A percentile compares a stretch with the other conserved stretches of the same genome.
These are phyloP conservation scores for Clepsis dumicolana DNA, from an alignment of 2,888 invertebrate species.

Conservation along the genomic window DNA sequence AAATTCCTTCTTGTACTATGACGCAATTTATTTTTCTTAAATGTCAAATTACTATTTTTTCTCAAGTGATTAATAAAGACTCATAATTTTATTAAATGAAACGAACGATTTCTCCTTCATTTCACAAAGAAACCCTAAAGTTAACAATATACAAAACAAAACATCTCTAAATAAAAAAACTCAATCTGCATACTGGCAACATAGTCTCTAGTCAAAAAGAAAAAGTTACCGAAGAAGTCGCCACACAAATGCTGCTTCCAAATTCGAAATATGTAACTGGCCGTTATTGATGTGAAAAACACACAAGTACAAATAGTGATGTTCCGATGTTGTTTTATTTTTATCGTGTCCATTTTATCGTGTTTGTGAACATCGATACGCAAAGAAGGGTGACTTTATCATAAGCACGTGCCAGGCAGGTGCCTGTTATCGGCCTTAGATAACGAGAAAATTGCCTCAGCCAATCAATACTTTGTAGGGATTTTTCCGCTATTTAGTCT, in stretches of 20 bases:
- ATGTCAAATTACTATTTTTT: too few species aligned
- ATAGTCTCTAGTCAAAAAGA: neutral
- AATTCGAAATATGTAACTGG: neutral
- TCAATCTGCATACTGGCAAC: neutral
- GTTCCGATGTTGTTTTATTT: neutral
- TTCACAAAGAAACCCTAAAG: too few species aligned
- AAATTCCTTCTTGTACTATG: too few species aligned
- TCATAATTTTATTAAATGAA: too few species aligned
- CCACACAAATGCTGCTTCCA: neutral
- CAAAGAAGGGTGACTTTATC: constrained; percentile 77
- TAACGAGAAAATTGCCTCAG: constrained; percentile 74
- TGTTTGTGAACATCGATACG: constrained; percentile 61
- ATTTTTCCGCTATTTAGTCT: constrained; percentile 36
- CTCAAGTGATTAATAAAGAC: too few species aligned
- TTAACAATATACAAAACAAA: too few species aligned
- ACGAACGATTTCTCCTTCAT: too few species aligned
- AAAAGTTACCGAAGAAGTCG: too few species aligned
- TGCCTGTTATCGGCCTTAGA: constrained; percentile 72
- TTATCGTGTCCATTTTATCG: constrained; percentile 44
- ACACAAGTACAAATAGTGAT: constrained; percentile 8
- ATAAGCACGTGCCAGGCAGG: constrained; percentile 65
- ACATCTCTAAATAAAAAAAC: too few species aligned
- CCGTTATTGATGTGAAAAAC: neutral
- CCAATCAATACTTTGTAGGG: constrained; percentile 72
- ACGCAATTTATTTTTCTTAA: too few species aligned